Conservation (phyloP, 2,113 vertebrate species). For the Limanda limanda region DNA sequence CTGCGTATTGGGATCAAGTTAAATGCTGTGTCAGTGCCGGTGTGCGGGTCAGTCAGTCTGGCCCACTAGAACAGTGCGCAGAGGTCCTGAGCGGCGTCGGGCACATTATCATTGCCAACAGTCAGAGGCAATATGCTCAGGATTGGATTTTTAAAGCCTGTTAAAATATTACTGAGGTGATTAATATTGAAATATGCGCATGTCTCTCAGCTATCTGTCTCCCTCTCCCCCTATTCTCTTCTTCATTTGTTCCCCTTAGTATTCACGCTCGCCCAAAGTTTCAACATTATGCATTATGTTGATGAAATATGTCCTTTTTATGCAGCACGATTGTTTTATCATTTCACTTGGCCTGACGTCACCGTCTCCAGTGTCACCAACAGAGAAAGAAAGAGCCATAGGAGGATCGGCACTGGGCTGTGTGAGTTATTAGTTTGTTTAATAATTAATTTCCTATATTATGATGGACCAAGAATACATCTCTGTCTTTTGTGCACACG, state of each 20-base stretch:
- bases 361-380: slow-evolving; percentile 36
- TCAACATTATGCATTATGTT: slow-evolving; percentile 54
- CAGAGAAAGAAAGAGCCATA: slow-evolving; percentile 22
- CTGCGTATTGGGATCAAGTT: slow-evolving; percentile 23
- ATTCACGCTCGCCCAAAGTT: slow-evolving; percentile 40
- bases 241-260: slow-evolving; percentile 46
- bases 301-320: slow-evolving; percentile 28
- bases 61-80: slow-evolving; percentile 55
- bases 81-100: slow-evolving; percentile 48
- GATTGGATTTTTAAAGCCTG: slow-evolving; percentile 87
- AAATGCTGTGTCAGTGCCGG: slow-evolving; percentile 70
- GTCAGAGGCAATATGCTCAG: slow-evolving; percentile 82
- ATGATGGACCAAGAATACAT: slow-evolving; percentile 66
- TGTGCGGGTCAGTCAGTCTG: slow-evolving; percentile 68
- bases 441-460: slow-evolving; percentile 70
- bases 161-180: slow-evolving; percentile 89
- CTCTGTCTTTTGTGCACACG: slow-evolving; percentile 62
- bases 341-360: slow-evolving; percentile 28
- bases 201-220: slow-evolving; percentile 79
- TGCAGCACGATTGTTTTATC: slow-evolving; percentile 36
- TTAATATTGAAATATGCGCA: slow-evolving; percentile 86
- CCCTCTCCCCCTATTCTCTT: slow-evolving; percentile 51
- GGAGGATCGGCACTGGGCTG: slow-evolving; percentile 47
- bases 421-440: slow-evolving; percentile 68
- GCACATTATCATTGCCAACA: slow-evolving; percentile 79